Conservation (phyloP, 2,888 invertebrate species). For the Graphium colonna region DNA sequence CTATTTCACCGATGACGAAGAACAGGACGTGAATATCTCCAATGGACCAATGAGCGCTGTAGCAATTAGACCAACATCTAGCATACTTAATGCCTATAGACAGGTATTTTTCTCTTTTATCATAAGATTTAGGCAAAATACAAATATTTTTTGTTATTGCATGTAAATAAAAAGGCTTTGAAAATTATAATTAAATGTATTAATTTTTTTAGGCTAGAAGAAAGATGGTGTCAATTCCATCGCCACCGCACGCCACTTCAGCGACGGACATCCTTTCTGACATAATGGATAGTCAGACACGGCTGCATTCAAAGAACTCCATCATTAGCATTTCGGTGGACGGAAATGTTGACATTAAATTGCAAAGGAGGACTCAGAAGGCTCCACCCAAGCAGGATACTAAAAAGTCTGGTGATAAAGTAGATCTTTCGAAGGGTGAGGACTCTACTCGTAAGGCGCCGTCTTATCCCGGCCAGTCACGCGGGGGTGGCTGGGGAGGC, state of each 20-base stretch:
- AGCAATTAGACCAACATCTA: constrained; percentile 66
- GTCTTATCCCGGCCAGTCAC: constrained; percentile 82
- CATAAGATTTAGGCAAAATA: not conserved
- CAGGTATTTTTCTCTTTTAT: constrained; percentile 44
- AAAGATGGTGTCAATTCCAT: constrained; percentile 66
- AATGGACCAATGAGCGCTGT: constrained; percentile 56
- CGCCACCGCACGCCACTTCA: constrained; percentile 61
- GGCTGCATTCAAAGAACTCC: constrained; percentile 83
- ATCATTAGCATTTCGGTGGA: constrained; percentile 80
- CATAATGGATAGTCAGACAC: constrained; percentile 85
- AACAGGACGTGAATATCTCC: constrained; percentile 31
- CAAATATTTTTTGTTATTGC: not conserved
- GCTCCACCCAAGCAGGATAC: constrained; percentile 11
- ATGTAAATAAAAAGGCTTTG: too few relatives aligned
- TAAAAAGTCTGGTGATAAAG: constrained; percentile 26
- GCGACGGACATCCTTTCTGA: constrained; percentile 83
- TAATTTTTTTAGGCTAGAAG: constrained; percentile 66
- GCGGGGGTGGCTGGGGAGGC: constrained; percentile 70
- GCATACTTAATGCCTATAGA: constrained; percentile 59
- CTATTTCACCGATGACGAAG: constrained; percentile 81
- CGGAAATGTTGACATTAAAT: constrained; percentile 80
- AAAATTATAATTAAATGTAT: too few relatives aligned
- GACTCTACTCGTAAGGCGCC: constrained; percentile 75
- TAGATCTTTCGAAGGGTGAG: constrained; percentile 45
- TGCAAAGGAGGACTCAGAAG: constrained; percentile 35